Percentiles rank a stretch among this genome's conserved stretches.
These are phyloP conservation scores for Pycnomerus fuliginosus DNA, from an alignment of 2,888 invertebrate species.

Conservation along the genomic window DNA sequence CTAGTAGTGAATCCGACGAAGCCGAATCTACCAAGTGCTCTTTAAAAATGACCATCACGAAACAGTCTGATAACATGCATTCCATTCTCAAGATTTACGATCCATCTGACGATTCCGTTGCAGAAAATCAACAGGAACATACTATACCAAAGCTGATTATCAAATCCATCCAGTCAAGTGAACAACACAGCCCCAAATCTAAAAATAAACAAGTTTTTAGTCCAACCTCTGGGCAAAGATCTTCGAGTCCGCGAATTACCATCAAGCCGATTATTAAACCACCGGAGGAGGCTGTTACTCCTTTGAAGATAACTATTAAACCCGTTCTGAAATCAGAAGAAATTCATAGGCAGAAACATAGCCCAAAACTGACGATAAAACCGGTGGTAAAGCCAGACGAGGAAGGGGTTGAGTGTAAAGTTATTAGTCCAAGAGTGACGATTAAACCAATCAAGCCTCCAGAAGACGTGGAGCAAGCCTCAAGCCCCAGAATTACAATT, in stretches of 20 bases:
- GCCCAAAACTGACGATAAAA: conserved; percentile 52
- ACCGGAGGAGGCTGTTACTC: conserved; percentile 36
- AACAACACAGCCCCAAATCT: conserved; percentile 52
- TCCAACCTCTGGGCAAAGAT: conserved; percentile 39
- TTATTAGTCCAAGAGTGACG: conserved; percentile 55
- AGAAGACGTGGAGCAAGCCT: conserved; percentile 46
- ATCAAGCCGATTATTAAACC: conserved; percentile 52
- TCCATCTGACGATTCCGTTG: conserved; percentile 35
- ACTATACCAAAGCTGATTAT: conserved; percentile 45
- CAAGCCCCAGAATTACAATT: conserved; percentile 44
- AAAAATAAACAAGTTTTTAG: conserved; percentile 45
- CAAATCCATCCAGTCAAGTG: conserved; percentile 37
- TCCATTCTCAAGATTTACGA: conserved; percentile 50
- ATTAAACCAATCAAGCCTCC: conserved; percentile 53
- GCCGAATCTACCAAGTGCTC: conserved; percentile 38
- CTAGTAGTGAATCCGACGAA: conserved; percentile 26
- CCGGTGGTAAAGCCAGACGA: conserved; percentile 49
- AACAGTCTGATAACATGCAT: conserved; percentile 48
- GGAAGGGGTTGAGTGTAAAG: conserved; percentile 20
- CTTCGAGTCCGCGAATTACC: conserved; percentile 49
- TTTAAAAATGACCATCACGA: conserved; percentile 51
- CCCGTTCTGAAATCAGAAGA: conserved; percentile 43
- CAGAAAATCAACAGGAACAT: conserved; percentile 25
- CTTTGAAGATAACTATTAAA: conserved; percentile 54
- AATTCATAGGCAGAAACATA: conserved; percentile 31